A percentile compares a stretch with the other conserved stretches of the same genome.
phyloP scores from a whole-genome alignment of 2,113 vertebrate genomes.

The Coracopsis vasa region DNA sequence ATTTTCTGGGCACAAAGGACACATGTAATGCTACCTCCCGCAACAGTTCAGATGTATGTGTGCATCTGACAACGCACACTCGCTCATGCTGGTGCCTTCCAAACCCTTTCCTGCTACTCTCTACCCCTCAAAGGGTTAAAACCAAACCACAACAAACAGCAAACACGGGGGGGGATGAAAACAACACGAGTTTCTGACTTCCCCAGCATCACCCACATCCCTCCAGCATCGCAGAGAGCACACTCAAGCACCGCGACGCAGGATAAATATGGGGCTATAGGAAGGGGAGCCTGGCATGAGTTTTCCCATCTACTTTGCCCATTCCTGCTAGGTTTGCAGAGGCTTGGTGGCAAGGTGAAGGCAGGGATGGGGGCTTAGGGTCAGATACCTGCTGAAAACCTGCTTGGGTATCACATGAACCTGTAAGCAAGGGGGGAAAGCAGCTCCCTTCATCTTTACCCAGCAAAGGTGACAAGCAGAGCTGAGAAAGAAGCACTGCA shows the following conservation, averaged over 20 bases:
- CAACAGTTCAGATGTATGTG: conserved; percentile 20
- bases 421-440: background rate
- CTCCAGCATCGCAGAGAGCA: background rate
- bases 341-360: background rate
- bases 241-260: background rate
- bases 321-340: background rate
- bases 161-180: background rate
- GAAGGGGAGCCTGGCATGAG: background rate
- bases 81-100: background rate
- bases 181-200: conserved; percentile 47
- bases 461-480: conserved; percentile 26
- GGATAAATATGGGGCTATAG: background rate
- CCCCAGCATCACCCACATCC: background rate
- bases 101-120: background rate
- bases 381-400: background rate
- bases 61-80: background rate
- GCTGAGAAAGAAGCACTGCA: conserved; percentile 21
- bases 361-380: background rate
- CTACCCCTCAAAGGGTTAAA: conserved; percentile 12
- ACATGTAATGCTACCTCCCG: conserved; percentile 41
- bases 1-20: conserved; percentile 31
- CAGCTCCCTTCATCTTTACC: background rate
- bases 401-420: background rate
- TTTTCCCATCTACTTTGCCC: background rate
- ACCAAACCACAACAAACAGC: conserved; percentile 60